phyloP scores from a whole-genome alignment of 2,888 invertebrate genomes.

The Ditula angustiorana region DNA sequence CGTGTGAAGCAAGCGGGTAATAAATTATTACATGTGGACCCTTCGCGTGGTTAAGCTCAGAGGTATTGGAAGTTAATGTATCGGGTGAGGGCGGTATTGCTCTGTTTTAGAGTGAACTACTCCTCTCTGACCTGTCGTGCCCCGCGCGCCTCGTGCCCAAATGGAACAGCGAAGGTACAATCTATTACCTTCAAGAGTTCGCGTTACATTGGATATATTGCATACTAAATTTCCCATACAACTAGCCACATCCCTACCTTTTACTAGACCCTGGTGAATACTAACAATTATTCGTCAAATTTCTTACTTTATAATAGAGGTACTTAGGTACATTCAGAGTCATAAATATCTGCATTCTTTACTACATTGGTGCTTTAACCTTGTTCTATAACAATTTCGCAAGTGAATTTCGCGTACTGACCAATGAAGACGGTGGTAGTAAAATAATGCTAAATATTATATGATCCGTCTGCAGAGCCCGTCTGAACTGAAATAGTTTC shows the following conservation, averaged over 20 bases:
- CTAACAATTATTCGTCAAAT: slow-evolving; percentile 24
- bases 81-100: slow-evolving; percentile 61
- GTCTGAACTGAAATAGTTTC: slow-evolving; percentile 19
- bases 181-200: slow-evolving; percentile 57
- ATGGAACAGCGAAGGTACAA: slow-evolving; percentile 52
- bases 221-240: slow-evolving; percentile 50
- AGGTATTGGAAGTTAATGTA: slow-evolving; percentile 72
- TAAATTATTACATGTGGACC: slow-evolving; percentile 78
- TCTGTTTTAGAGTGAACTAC: slow-evolving; percentile 66
- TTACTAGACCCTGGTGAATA: slow-evolving; percentile 42
- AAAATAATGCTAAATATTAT: not conserved
- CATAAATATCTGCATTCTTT: too few relatives aligned
- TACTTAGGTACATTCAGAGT: not conserved
- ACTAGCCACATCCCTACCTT: slow-evolving; percentile 47
- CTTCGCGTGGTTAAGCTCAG: slow-evolving; percentile 72
- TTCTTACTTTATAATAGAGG: not conserved
- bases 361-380: too few relatives aligned
- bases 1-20: slow-evolving; percentile 60
- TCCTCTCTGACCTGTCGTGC: slow-evolving; percentile 48
- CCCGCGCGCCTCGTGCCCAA: slow-evolving; percentile 41
- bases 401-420: too few relatives aligned
- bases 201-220: slow-evolving; percentile 55
- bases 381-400: too few relatives aligned
- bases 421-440: not conserved
- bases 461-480: not conserved